Conservation (phyloP, 1,140 invertebrate species). For the Stegodyphus dumicola region DNA sequence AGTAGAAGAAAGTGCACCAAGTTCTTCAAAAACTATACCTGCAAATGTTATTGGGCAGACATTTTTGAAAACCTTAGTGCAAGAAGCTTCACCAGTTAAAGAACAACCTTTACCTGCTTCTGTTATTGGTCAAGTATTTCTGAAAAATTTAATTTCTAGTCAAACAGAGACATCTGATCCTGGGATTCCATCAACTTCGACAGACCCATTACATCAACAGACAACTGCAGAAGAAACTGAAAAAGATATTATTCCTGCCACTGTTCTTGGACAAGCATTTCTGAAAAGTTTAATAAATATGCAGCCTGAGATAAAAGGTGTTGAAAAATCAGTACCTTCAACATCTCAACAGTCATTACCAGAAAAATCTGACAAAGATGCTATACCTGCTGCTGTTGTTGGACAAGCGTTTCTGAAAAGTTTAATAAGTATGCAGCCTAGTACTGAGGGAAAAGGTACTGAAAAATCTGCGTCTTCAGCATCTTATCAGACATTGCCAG, state of each 20-base stretch:
- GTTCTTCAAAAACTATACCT: conserved; percentile 14
- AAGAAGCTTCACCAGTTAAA: neutral
- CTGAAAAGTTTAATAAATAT: conserved; percentile 23
- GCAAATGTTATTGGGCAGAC: conserved; percentile 43
- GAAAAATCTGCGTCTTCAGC: too few relatives aligned
- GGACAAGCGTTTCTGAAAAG: conserved; percentile 47
- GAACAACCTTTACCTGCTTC: conserved; percentile 35
- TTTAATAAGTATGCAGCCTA: neutral
- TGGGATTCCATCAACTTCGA: neutral
- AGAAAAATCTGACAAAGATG: neutral
- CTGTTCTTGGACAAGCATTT: conserved; percentile 41
- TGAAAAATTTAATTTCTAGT: conserved; percentile 16
- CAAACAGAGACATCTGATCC: conserved; percentile 2
- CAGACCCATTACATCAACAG: neutral
- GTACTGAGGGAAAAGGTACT: neutral
- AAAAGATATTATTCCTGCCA: conserved; percentile 15
- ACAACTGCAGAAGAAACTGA: neutral
- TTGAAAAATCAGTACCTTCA: conserved; percentile 25
- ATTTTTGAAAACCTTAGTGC: conserved; percentile 38
- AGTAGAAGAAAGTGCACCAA: neutral
- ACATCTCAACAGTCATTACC: conserved; percentile 36
- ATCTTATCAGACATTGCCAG: neutral
- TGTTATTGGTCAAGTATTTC: conserved; percentile 34
- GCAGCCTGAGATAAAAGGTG: neutral
- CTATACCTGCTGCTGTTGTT: conserved; percentile 40